Evolutionary conservation across 2,113 vertebrate genomes (phyloP), one percentile per base, ranked within the genome.

Genomic region (Gorsachius goisagi): DNA sequence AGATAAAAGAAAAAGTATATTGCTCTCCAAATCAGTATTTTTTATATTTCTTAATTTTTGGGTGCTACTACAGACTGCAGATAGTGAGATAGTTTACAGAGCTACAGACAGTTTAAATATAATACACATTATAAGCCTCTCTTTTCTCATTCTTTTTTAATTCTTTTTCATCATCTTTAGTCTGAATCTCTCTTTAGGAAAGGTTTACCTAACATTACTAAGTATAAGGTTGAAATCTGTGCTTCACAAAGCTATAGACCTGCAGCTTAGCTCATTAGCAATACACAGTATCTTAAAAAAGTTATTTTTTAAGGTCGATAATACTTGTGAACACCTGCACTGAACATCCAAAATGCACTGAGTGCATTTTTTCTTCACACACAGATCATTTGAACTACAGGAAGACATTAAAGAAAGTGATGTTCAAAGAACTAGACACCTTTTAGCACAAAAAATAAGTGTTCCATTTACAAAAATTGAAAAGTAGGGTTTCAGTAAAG

Each of bases 391-490:
- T 75, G 52, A 66, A 85, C 45, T 88, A 55, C 53, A 88, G 44
- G 45, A 95, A 83, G 49, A 72, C 7, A 39, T 67, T 72, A 95
- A 97, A 89, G 33, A 92, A 88, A 79, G 15, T 50, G 72, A 89
- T 94, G 92, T 67, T 95, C 12, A 33, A 95, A 96, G 88, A 94
- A 93, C 50, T 58, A 88, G 84, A 76, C 67, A 96, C 23, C 23
- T 97, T 97, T 85, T 86, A 97, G 56, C 47, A 84, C 52, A 95
- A 95, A 96, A 97, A 95, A 86, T 50, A 91, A 58, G 11, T 89
- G 78, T 85, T 97, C 89, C 64, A 92, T 89, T 94, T 97, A 89
- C 60, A 96, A 95, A 89, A 79, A 75, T 12, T 91, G 35, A 93
- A 92, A 97, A 75, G 50, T 59, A 85, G 27, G 58, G 28, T 83